Conservation (phyloP, 2,797 vertebrate species). For the Urophycis tenuis region DNA sequence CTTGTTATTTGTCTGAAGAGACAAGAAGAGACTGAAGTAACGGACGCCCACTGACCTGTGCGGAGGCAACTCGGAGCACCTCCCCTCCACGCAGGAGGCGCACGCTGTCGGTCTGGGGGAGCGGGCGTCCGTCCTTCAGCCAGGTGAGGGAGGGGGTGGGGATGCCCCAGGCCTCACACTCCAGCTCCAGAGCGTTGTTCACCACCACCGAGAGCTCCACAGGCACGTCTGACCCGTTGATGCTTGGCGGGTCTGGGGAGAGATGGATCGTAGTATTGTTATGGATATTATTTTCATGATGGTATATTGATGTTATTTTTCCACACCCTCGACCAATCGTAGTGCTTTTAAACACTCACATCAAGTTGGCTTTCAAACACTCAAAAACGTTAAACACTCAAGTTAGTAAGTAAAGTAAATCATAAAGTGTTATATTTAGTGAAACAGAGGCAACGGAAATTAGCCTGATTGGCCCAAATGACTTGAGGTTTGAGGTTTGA, state of each 20-base stretch:
- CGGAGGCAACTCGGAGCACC: constrained; percentile 75
- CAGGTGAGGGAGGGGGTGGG: constrained; percentile 85
- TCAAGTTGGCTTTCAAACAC: too few species aligned
- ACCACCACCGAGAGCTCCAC: constrained; percentile 81
- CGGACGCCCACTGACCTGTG: constrained; percentile 72
- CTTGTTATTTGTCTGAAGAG: neutral
- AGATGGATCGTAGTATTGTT: neutral
- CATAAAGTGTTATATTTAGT: too few species aligned
- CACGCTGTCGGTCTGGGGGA: constrained; percentile 74
- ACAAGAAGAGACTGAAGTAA: too few species aligned
- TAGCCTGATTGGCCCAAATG: neutral
- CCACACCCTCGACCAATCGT: neutral
- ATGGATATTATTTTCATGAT: constrained; percentile 1
- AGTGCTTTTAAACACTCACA: neutral
- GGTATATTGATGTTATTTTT: too few species aligned
- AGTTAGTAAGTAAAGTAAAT: too few species aligned
- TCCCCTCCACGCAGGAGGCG: constrained; percentile 74
- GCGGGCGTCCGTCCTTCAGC: constrained; percentile 89
- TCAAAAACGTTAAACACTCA: too few species aligned
- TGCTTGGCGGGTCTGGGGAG: constrained; percentile 81
- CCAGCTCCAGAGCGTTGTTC: constrained; percentile 82
- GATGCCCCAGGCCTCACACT: constrained; percentile 81
- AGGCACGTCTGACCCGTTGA: constrained; percentile 75
- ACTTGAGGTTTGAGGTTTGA: too few species aligned
- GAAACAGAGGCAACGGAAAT: neutral